Percentiles rank a stretch among this genome's conserved stretches.
These are phyloP conservation scores for Sebastes matsubarae DNA, from an alignment of 2,797 vertebrate species.

Conservation along the genomic window DNA sequence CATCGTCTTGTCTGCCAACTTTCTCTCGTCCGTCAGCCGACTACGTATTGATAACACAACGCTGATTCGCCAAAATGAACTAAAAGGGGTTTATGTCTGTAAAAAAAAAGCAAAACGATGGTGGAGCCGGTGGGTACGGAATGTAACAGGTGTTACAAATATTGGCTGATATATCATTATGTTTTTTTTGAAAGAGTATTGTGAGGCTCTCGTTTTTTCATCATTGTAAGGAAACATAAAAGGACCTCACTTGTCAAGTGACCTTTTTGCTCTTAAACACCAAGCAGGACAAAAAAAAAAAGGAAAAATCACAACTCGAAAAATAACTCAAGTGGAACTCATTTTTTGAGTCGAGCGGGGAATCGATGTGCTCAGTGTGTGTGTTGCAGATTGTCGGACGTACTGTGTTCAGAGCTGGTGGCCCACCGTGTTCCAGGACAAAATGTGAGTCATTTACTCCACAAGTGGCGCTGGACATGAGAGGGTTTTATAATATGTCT, in stretches of 20 bases:
- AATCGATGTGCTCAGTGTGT: neutral
- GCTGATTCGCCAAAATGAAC: no score
- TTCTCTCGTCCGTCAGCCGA: no score
- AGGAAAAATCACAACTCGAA: neutral
- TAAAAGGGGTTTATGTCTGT: no score
- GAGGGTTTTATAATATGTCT: neutral
- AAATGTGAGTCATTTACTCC: conserved; percentile 7
- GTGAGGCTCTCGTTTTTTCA: neutral
- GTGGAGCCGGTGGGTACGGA: no score
- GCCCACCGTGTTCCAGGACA: conserved; percentile 2
- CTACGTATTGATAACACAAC: no score
- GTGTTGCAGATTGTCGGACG: neutral
- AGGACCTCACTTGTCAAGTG: neutral
- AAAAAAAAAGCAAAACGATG: no score
- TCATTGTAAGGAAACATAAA: neutral
- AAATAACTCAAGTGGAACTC: neutral
- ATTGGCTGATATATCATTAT: neutral
- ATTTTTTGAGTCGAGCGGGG: neutral
- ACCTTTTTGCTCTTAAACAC: neutral
- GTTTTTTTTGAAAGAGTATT: no score
- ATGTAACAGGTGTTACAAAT: neutral
- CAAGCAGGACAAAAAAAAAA: neutral
- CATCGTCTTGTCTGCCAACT: no score
- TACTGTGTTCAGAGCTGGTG: neutral
- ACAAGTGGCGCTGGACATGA: neutral